Conservation (phyloP, 2,113 vertebrate species). For the Jaculus jaculus region DNA sequence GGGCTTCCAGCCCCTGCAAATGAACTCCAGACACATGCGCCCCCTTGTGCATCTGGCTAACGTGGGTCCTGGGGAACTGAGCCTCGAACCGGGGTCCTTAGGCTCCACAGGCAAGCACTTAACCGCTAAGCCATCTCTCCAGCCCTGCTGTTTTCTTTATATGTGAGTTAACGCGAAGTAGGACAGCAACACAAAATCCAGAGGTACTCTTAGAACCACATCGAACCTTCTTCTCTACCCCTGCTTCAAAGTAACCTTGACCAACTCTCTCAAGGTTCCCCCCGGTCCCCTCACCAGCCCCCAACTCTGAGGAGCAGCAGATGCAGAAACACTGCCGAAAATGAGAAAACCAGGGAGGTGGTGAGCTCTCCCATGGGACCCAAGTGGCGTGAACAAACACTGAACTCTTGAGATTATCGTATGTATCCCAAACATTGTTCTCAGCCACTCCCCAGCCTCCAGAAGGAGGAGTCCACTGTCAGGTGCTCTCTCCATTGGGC, state of each 20-base stretch:
- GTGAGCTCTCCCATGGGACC: background rate
- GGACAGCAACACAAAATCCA: constrained; percentile 4
- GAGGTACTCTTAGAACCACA: background rate
- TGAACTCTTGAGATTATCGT: background rate
- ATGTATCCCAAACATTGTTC: background rate
- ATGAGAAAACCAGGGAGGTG: background rate
- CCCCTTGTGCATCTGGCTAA: no score
- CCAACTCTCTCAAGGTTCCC: background rate
- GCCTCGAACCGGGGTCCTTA: no score
- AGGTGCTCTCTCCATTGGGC: background rate
- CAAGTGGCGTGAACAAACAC: background rate
- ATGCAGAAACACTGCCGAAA: background rate
- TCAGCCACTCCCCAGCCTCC: background rate
- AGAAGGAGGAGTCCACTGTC: background rate
- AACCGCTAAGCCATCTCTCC: no score
- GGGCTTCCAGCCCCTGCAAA: no score
- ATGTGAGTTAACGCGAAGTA: constrained; percentile 6
- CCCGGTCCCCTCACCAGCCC: background rate
- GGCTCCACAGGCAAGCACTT: no score
- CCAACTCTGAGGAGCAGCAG: background rate
- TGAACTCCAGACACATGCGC: no score
- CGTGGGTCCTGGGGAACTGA: no score
- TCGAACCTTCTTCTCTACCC: background rate
- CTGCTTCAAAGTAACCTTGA: background rate
- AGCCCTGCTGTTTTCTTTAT: constrained; percentile 31